These are phyloP conservation scores for Ctenicera cuprea DNA, from an alignment of 2,888 invertebrate genomes.

Conservation along the genomic window DNA sequence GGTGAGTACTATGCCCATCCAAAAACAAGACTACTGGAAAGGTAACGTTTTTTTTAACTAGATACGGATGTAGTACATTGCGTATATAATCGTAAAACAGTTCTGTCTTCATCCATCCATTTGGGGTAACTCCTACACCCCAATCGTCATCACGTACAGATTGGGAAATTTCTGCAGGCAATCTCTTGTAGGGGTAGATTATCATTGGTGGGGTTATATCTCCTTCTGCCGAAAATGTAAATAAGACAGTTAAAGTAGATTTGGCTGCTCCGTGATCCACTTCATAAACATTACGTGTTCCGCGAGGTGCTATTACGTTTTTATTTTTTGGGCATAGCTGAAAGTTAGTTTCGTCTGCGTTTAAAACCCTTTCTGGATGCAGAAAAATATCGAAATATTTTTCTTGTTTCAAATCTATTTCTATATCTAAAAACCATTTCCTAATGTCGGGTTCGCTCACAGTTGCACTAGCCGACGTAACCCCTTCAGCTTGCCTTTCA, in stretches of 20 bases:
- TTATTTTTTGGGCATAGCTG: neutral
- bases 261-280: neutral
- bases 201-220: neutral
- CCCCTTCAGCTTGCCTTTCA: neutral
- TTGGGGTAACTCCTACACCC: neutral
- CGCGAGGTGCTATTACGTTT: neutral
- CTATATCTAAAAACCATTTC: neutral
- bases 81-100: slow-evolving; percentile 59
- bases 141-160: neutral
- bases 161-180: neutral
- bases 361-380: neutral
- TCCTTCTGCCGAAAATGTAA: neutral
- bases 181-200: neutral
- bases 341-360: neutral
- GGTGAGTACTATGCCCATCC: slow-evolving; percentile 55
- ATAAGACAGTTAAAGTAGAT: neutral
- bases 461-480: neutral
- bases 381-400: neutral
- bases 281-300: neutral
- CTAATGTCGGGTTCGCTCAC: neutral
- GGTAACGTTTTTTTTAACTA: slow-evolving; percentile 30
- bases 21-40: slow-evolving; percentile 44
- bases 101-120: slow-evolving; percentile 1
- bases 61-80: slow-evolving; percentile 39
- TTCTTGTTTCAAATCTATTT: neutral